A percentile compares a stretch with the other conserved stretches of the same genome.
Evolutionary conservation across 2,888 invertebrate species (phyloP).

Genomic region (Plebejus argus): DNA sequence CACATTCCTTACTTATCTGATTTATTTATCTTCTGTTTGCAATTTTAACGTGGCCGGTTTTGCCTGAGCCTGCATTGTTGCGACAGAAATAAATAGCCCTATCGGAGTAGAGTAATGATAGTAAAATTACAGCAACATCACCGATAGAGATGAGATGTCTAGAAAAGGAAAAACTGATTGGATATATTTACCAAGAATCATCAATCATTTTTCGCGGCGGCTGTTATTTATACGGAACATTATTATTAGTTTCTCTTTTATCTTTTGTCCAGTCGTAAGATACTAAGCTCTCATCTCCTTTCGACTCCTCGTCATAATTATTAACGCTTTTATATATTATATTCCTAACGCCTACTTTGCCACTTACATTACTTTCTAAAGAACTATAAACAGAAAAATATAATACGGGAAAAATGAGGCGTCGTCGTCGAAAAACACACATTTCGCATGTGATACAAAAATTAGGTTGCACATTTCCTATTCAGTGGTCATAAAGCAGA

Average conservation of each 20-base stretch:
- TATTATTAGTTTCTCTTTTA: constrained; percentile 4
- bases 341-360: background rate
- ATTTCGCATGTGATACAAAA: background rate
- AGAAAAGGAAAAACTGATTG: constrained; percentile 8
- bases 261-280: background rate
- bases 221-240: constrained; percentile 4
- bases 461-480: constrained; percentile 19
- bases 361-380: background rate
- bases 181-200: constrained; percentile 10
- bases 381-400: background rate
- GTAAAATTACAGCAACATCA: constrained; percentile 42
- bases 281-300: background rate
- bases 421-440: background rate
- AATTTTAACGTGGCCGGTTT: constrained; percentile 46
- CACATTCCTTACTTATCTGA: constrained; percentile 41
- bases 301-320: background rate
- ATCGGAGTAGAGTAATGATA: constrained; percentile 44
- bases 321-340: background rate
- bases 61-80: constrained; percentile 43
- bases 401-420: background rate
- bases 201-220: background rate
- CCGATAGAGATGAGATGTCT: constrained; percentile 35
- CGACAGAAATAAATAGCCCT: constrained; percentile 46
- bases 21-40: constrained; percentile 43
- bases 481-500: constrained; percentile 7